phyloP scores from a whole-genome alignment of 1,140 invertebrate genomes.

The Psilanteris sp. region DNA sequence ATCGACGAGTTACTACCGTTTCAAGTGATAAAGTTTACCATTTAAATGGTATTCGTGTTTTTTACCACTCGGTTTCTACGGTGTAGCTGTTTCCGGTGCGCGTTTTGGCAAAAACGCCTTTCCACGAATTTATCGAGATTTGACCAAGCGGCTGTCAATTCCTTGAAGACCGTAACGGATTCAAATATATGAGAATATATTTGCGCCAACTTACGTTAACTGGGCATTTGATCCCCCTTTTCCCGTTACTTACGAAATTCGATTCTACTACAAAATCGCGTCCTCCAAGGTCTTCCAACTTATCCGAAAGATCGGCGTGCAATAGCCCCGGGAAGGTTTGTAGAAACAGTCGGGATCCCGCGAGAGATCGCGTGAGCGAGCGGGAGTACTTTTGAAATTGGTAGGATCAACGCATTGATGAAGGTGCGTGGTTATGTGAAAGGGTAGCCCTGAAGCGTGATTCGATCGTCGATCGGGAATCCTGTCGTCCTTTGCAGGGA shows the following conservation, averaged over 20 bases:
- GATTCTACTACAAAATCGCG: conserved; percentile 4
- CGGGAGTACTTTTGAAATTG: conserved; percentile 21
- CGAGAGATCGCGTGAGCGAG: conserved; percentile 42
- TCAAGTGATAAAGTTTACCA: too few species aligned
- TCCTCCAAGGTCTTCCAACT: conserved; percentile 36
- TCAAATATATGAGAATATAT: too few species aligned
- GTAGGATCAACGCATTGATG: conserved; percentile 21
- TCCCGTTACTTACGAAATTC: conserved; percentile 28
- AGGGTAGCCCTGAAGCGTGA: conserved; percentile 28
- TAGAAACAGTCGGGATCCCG: conserved; percentile 10
- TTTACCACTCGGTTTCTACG: too few species aligned
- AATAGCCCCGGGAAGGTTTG: conserved; percentile 16
- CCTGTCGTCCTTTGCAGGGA: conserved; percentile 21
- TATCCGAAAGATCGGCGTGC: conserved; percentile 16
- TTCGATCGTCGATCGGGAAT: conserved; percentile 50
- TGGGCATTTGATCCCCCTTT: conserved; percentile 18
- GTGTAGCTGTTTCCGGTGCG: too few species aligned
- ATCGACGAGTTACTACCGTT: too few species aligned
- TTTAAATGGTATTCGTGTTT: too few species aligned
- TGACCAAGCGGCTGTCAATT: too few species aligned
- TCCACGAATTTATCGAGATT: too few species aligned
- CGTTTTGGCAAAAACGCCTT: too few species aligned
- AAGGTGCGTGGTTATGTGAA: conserved; percentile 10
- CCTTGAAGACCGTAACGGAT: too few species aligned
- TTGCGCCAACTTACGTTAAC: neutral